Evolutionary conservation across 2,888 invertebrate species (phyloP).

Genomic region (Nomada flava): DNA sequence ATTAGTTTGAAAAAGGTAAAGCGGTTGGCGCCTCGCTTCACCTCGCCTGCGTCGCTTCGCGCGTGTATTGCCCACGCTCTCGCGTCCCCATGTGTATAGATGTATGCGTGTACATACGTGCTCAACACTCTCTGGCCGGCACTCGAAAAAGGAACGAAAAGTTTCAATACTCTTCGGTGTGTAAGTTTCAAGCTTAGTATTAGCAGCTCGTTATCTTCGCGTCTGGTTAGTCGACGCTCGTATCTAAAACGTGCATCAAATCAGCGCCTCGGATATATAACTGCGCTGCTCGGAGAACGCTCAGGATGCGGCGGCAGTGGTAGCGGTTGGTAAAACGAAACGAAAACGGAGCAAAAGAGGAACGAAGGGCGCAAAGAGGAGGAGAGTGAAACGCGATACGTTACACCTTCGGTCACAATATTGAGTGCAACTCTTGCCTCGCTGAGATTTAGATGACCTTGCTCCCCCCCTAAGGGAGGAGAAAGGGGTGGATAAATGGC

Average conservation of each 20-base stretch:
- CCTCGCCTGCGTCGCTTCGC: neutral
- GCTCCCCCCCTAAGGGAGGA: conserved; percentile 52
- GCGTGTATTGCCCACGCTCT: neutral
- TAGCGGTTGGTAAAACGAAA: conserved; percentile 55
- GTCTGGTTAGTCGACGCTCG: conserved; percentile 62
- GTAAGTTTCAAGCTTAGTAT: conserved; percentile 58
- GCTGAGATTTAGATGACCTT: conserved; percentile 79
- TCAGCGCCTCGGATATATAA: conserved; percentile 63
- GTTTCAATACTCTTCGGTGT: conserved; percentile 58
- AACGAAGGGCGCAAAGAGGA: conserved; percentile 16
- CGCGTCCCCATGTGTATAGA: too few species aligned
- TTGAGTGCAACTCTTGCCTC: conserved; percentile 79
- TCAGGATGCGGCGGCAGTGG: conserved; percentile 37
- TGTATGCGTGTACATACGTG: too few species aligned
- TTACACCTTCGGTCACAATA: conserved; percentile 82
- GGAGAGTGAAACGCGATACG: conserved; percentile 76
- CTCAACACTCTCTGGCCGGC: neutral
- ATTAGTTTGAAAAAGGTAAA: conserved; percentile 54
- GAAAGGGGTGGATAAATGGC: conserved; percentile 71
- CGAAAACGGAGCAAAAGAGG: conserved; percentile 45
- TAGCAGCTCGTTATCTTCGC: conserved; percentile 69
- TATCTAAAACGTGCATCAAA: conserved; percentile 73
- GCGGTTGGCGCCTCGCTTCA: conserved; percentile 31
- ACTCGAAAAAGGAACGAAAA: conserved; percentile 22
- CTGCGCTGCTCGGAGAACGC: conserved; percentile 56